Evolutionary conservation across 2,113 vertebrate genomes (phyloP), one percentile per base, ranked within the genome.

Genomic region (Nesogale talazaci): DNA sequence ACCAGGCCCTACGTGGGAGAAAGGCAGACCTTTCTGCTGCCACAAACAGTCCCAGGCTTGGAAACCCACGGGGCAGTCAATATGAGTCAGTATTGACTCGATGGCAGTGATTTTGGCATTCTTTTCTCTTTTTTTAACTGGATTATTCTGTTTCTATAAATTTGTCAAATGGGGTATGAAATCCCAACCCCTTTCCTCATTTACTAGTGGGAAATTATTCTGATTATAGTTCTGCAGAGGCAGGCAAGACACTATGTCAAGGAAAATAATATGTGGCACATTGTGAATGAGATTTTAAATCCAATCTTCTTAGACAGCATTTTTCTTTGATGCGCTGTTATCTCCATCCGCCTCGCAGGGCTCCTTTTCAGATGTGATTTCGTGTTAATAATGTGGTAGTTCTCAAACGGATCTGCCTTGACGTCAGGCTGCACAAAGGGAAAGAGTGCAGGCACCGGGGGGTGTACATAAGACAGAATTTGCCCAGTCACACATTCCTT

Each of bases 281-380:
- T 83, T 17, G 38, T 94, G 84, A 96, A 96, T 91, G 88, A 88
- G 94, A 59, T 92, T 96, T 93, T 82, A 88, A 93, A 77, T 86
- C 82, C 93, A 93, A 96, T 94, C 95, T 96, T 95, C 95, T 96
- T 95, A 96, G 97, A 87, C 67, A 85, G 12, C 56, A n/a, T 80
- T 94, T 94, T 92, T 57, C 92, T 95, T 95, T 95, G 82, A 95
- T 91, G 74, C 86, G 69, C 82, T 10, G 0, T 79, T 95, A 93
- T 92, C 89, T 95, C 61, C 92, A 93, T 78, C 46, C 42, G 94
- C 36, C n/a, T 80, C 34, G 29, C 52, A 77, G 52, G 46, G 42
- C 46, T 94, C 76, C 83, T 17, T 86, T 96, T 94, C 90, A 88
- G 70, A 96, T 81, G 72, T 42, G 83, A 91, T 89, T 94, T 94